Base-by-base conservation (phyloP, 2,113 vertebrate species). In the Muscicapa adusta region DNA sequence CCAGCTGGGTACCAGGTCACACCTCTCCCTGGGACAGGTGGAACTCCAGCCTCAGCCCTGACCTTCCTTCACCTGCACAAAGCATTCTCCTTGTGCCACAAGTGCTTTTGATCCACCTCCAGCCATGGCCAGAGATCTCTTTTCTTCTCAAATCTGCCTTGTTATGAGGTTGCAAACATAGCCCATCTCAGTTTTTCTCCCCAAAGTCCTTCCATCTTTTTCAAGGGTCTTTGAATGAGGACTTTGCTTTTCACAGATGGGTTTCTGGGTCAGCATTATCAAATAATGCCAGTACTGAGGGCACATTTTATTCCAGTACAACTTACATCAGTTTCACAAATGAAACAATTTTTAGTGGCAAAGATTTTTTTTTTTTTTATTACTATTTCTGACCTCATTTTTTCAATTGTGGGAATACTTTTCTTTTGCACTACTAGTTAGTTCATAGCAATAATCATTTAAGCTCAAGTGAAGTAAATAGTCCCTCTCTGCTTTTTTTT, bases 251-350 rank as follows among this genome's bases (percentile, higher is more conserved):
- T n/a, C 34, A 51, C 60, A 90, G 63, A 62, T 10, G 4, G 6
- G 16, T 86, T 95, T 93, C 78, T 95, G 88, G 53, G 66, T 91
- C 88, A 94, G 78, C 36, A 76, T 57, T 72, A 40, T 79, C 57
- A 73, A 67, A 66, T 62, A 70, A 79, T 54, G 36, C 31, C 53
- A 29, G 28, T 83, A 56, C 79, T 80, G 63, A 74, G 74, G 50
- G 45, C 26, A 62, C 17, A 25, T 77, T 62, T 83, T 74, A 38
- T 60, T 84, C 19, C 10, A n/a, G 13, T 66, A 70, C 54, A 77
- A 77, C 38, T 34, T 83, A 3, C 11, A 62, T 60, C 74, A 73
- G 23, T 90, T 90, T 77, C 88, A n/a, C 1, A 6, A 88, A 58
- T 42, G 14, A 80, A 84, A 6, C 33, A 23, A 58, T 28, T 66